Evolutionary conservation across 2,797 vertebrate species (phyloP), one percentile per base, ranked within the genome.

Genomic region (Xenopus petersii): DNA sequence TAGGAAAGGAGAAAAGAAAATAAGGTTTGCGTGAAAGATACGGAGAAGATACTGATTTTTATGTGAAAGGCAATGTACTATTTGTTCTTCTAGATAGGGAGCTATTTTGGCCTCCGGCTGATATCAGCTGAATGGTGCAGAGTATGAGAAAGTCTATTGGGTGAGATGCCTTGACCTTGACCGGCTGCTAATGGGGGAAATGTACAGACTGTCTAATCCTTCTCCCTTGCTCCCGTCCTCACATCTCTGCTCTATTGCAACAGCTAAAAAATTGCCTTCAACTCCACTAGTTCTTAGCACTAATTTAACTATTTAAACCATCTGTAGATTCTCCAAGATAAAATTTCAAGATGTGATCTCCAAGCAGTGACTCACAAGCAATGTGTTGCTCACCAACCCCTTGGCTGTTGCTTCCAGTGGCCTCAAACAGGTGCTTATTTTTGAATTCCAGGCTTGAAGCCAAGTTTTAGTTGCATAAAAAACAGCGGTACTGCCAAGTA

Each of bases 171-270:
- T 70, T 79, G 70, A 73, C 76, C 76, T 74, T 79, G 76, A 60
- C 71, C 74, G 77, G 61, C 71, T 70, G 73, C 55, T 74, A 4
- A 51, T 42, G 48, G 67, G 77, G 62, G 69, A 70, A 66, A 67
- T 70, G 67, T 79, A 64, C 67, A 79, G 71, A 79, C 66, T n/a
- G 46, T 56, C 54, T 79, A 79, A 79, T 79, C 71, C 71, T 71
- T 60, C 47, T 21, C 60, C 59, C 71, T 69, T 36, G 30, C 42
- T 36, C 33, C 33, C 33, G 3, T 6, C 33, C 71, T 17, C 60
- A 68, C 24, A 64, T 58, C 55, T 68, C 42, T 60, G 24, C 48
- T 62, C 47, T 79, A 64, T 54, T 79, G 60, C 47, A 69, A n/a
- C 16, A 60, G 67, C 71, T 79, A 79, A 79, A 79, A 26, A 67